These are phyloP conservation scores for Elanus axillaris DNA, from an alignment of 2,113 vertebrate genomes.

Conservation along the genomic window DNA sequence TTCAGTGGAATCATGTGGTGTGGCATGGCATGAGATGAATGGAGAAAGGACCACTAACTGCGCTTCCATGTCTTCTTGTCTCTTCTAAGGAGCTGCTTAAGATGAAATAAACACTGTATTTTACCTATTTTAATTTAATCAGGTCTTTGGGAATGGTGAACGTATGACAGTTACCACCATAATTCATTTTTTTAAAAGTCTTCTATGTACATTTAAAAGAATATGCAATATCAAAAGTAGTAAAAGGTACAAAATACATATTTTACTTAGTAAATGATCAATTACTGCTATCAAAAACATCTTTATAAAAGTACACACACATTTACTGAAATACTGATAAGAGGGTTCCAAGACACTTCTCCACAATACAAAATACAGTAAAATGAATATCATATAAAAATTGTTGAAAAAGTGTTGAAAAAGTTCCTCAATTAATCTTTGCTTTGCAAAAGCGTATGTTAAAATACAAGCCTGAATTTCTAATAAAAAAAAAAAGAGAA, in stretches of 20 bases:
- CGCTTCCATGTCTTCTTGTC: not conserved
- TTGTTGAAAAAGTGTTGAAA: not conserved
- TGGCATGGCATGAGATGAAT: not conserved
- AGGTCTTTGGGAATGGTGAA: not conserved
- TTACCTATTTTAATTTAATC: not conserved
- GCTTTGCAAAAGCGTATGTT: constrained; percentile 1
- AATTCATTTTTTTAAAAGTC: not conserved
- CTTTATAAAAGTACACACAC: not conserved
- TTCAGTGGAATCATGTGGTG: not conserved
- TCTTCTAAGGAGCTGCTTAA: not conserved
- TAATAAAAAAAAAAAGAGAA: not conserved
- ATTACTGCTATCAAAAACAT: not conserved
- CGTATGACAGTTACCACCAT: not conserved
- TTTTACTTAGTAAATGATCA: not conserved
- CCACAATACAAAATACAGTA: not conserved
- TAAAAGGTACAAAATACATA: not conserved
- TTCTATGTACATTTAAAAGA: not conserved
- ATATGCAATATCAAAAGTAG: not conserved
- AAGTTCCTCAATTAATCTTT: not conserved
- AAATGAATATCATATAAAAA: not conserved
- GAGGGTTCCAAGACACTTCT: not conserved
- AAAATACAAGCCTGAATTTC: constrained; percentile 1
- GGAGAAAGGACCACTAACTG: not conserved
- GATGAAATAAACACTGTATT: not conserved
- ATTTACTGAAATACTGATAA: not conserved